Percentiles rank a stretch among this genome's conserved stretches.
These are phyloP conservation scores for Elaphurus davidianus DNA, from an alignment of 2,113 vertebrate genomes.

Conservation along the genomic window DNA sequence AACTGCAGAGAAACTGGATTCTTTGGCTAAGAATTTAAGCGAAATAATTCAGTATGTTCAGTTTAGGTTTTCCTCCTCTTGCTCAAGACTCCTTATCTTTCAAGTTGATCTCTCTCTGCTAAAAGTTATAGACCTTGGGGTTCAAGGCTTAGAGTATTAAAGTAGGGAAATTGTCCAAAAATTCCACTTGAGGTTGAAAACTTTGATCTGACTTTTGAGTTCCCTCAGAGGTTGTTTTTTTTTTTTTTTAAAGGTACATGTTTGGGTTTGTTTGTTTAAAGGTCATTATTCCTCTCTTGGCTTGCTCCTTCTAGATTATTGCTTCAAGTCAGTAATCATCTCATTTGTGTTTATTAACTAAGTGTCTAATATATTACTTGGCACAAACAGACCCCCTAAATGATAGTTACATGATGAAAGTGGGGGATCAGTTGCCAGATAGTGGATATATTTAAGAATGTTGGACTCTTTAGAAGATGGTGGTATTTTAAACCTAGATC, in stretches of 20 bases:
- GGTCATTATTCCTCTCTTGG: neutral
- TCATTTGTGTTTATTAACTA: neutral
- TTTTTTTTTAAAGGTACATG: neutral
- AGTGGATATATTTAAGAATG: neutral
- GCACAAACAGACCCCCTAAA: neutral
- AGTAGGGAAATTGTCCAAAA: neutral
- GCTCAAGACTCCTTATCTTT: neutral
- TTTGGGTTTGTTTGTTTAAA: neutral
- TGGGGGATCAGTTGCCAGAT: neutral
- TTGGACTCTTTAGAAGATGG: neutral
- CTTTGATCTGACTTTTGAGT: neutral
- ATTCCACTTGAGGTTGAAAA: neutral
- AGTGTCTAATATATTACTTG: neutral
- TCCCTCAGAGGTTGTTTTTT: neutral
- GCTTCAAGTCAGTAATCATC: neutral
- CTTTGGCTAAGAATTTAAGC: neutral
- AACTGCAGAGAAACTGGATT: neutral
- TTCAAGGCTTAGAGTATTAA: neutral
- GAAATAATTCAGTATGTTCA: neutral
- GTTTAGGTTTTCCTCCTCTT: neutral
- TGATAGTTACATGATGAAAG: neutral
- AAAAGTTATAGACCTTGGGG: neutral
- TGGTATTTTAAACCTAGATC: constrained; percentile 19
- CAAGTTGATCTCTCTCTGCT: neutral
- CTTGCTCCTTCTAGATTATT: neutral